phyloP scores from a whole-genome alignment of 2,113 vertebrate genomes.

The mouse (Mus musculus) region DNA sequence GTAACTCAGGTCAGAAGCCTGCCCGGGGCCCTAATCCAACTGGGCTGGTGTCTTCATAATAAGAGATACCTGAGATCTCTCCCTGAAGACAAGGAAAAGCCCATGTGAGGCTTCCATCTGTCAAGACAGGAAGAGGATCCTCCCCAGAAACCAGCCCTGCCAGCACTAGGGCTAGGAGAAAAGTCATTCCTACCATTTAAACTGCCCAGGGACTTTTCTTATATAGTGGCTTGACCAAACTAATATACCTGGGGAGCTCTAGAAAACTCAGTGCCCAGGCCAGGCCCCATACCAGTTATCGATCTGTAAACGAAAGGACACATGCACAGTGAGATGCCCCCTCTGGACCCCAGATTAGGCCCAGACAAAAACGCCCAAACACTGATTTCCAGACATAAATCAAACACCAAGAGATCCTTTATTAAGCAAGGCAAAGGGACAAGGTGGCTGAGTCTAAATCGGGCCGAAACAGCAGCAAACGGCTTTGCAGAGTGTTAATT shows the following conservation, averaged over 20 bases:
- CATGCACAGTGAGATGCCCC: neutral
- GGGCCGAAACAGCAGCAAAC: neutral
- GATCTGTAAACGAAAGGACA: neutral
- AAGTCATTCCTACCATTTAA: neutral
- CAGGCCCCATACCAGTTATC: neutral
- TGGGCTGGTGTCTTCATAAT: neutral
- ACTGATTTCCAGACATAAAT: neutral
- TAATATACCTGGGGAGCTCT: neutral
- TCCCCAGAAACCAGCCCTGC: neutral
- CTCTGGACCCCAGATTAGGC: neutral
- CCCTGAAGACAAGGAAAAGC: neutral
- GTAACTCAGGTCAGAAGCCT: neutral
- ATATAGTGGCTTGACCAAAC: neutral
- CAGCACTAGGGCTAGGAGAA: neutral
- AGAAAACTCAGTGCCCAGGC: neutral
- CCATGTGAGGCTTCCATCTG: neutral
- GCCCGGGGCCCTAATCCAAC: neutral
- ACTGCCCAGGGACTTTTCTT: neutral
- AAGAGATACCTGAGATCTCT: neutral
- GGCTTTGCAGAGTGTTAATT: neutral
- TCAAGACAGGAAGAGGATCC: neutral
- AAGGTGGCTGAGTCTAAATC: neutral
- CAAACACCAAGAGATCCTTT: neutral
- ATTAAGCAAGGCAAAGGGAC: neutral
- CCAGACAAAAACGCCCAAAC: neutral